Evolutionary conservation across 1,140 invertebrate species (phyloP), one percentile per base, ranked within the genome.

Genomic region (Ips typographus): DNA sequence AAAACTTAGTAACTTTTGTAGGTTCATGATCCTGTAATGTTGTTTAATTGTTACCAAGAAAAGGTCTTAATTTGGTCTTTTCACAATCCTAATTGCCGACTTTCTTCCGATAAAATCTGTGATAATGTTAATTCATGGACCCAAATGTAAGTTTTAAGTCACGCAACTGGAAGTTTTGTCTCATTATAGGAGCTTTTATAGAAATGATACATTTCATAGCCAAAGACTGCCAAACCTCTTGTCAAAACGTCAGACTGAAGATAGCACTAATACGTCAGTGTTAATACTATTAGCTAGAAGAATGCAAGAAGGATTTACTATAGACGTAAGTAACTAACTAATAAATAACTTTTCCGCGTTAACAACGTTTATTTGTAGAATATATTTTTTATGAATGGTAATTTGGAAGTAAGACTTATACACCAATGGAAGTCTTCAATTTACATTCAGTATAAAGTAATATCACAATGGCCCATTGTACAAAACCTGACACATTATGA

Each of bases 11-110:
- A 22, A 22, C 22, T 22, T 22, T 76, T 78, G 51, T 73, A 86
- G 84, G 78, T 77, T 60, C 72, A 77, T 57, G 76, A 78, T 49
- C 79, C 83, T 55, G 77, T 77, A 56, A 76, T 79, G 44, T 77
- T 80, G 71, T 87, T 91, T 79, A 94, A 93, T 81, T 77, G 83
- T 52, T 93, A 90, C 80, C 92, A 94, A 71, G 82, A 86, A 80
- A 85, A 87, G 63, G 88, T 93, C 81, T 80, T 94, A 49, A 84
- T 87, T 37, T 94, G 92, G 92, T 88, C 86, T 78, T 89, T 93
- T 74, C 88, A 92, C 79, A 82, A 82, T 6, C 73, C 73, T 38
- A 72, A 68, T 71, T 69, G 66, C 5, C 39, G 57, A 69, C 66
- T 68, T 58, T 66, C 57, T 55, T 72, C 62, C 70, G 73, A 75